A percentile compares a stretch with the other conserved stretches of the same genome.
These are phyloP conservation scores for Macquaria ambigua DNA, from an alignment of 2,113 vertebrate species.

Conservation along the genomic window DNA sequence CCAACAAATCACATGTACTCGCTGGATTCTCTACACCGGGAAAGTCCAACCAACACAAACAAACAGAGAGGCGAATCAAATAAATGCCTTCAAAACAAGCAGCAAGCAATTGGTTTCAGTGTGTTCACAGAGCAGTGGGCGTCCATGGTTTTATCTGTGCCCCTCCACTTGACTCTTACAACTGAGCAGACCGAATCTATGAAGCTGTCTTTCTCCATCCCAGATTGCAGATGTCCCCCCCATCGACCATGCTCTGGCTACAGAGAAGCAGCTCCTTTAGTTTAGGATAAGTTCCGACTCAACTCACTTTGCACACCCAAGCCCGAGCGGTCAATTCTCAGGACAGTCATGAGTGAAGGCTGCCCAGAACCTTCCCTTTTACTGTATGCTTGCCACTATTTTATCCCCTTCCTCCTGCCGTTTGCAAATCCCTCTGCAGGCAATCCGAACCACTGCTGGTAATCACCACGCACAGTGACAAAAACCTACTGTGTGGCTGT, in stretches of 20 bases:
- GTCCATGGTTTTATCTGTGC: conserved; percentile 37
- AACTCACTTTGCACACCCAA: conserved; percentile 60
- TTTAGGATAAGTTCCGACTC: conserved; percentile 74
- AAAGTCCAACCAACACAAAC: conserved; percentile 29
- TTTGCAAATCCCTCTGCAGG: conserved; percentile 63
- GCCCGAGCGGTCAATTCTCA: conserved; percentile 60
- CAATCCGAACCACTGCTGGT: conserved; percentile 39
- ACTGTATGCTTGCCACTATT: conserved; percentile 31
- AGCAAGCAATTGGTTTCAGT: conserved; percentile 49
- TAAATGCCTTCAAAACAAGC: conserved; percentile 45
- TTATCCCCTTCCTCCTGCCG: conserved; percentile 36
- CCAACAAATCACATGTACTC: conserved; percentile 33
- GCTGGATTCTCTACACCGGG: background rate
- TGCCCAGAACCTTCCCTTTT: conserved; percentile 46
- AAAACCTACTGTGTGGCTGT: conserved; percentile 37
- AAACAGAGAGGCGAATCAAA: conserved; percentile 42
- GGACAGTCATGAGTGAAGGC: conserved; percentile 49
- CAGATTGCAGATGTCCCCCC: conserved; percentile 36
- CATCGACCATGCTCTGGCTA: conserved; percentile 41
- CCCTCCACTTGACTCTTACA: conserved; percentile 66
- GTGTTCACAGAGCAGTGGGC: conserved; percentile 52
- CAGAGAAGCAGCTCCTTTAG: conserved; percentile 58
- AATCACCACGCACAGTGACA: conserved; percentile 51
- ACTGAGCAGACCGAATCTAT: conserved; percentile 48
- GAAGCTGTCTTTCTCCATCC: conserved; percentile 40